Evolutionary conservation across 2,797 vertebrate species (phyloP), one percentile per base, ranked within the genome.

Genomic region (Trematomus bernacchii): DNA sequence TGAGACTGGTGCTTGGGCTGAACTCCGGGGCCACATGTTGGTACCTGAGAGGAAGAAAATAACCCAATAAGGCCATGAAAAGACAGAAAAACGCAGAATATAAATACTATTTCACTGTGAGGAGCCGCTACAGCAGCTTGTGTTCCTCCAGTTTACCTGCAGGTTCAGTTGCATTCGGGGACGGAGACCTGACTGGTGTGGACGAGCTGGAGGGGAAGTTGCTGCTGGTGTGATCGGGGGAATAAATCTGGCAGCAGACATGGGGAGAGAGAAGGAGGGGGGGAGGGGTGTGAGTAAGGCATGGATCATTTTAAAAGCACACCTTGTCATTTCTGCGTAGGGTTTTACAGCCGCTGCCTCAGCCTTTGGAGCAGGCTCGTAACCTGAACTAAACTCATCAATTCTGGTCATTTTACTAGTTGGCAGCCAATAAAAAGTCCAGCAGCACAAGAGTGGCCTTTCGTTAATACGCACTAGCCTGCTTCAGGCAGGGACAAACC

Each of bases 181-280:
- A 98, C 15, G 97, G 97, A 53, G 97, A 97, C 89, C 96, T 97
- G 86, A 95, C 97, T 16, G 97, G 97, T 59, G 97, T 99, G 88
- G 97, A 98, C 11, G 97, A 96, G 93, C 97, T 98, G 71, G 97
- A 98, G 89, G 97, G 96, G 89, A 98, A 98, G 93, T 97, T 98
- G 95, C 96, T 98, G 95, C 95, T 98, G 91, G 96, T 98, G 90
- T 98, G 97, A 93, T 99, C 98, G 77, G 97, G 97, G 88, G 98
- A 99, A 95, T 99, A 99, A 96, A 99, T 99, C 98, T 99, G 91
- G 79, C 42, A 85, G 70, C 68, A 77, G 80, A 79, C 33, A 68
- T 46, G 15, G 59, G 40, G 47, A 52, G 61, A 65, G 59, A 44
- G 65, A 47, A 21, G 6, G 71, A 61, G 59, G 40, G 33, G 59